Evolutionary conservation across 2,113 vertebrate genomes (phyloP).

Genomic region (Pteruthius melanotis): DNA sequence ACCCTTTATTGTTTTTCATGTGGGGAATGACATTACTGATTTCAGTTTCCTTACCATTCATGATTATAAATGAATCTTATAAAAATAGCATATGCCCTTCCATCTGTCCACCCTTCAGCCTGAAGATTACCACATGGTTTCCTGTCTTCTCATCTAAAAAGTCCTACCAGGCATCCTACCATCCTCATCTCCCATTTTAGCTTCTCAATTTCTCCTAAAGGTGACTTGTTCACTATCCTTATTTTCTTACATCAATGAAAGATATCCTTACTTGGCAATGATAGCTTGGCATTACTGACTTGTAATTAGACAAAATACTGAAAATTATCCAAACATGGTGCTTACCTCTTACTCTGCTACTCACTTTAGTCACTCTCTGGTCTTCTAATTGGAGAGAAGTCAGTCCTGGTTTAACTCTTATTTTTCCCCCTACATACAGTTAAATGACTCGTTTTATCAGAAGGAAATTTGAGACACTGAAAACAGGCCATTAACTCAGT

Average conservation of each 20-base stretch:
- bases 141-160: not conserved
- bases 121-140: not conserved
- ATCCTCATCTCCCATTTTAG: not conserved
- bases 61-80: not conserved
- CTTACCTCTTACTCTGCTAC: not conserved
- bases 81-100: not conserved
- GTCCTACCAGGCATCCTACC: not conserved
- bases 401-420: not conserved
- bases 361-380: not conserved
- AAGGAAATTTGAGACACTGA: not conserved
- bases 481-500: not conserved
- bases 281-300: not conserved
- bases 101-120: not conserved
- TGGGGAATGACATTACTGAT: not conserved
- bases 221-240: not conserved
- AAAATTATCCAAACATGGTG: not conserved
- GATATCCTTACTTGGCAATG: not conserved
- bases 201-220: not conserved
- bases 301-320: not conserved
- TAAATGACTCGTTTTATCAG: no score
- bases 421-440: accelerated
- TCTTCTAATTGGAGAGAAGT: not conserved
- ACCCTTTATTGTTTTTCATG: not conserved
- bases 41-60: not conserved
- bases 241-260: not conserved